phyloP scores from a whole-genome alignment of 2,113 vertebrate genomes.

The Agelaius phoeniceus region DNA sequence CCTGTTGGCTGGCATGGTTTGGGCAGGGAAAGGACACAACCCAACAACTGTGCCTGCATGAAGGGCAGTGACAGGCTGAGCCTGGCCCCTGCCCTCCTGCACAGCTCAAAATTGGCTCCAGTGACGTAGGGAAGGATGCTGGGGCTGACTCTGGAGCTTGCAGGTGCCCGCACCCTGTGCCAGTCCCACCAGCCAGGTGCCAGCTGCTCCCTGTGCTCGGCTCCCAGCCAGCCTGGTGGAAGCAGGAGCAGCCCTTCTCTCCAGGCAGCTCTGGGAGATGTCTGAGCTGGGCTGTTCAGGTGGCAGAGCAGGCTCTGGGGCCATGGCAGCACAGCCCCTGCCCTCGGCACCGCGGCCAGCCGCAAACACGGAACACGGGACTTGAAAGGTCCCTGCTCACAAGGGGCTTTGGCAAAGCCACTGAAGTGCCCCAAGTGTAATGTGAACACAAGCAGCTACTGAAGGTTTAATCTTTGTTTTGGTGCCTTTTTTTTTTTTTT shows the following conservation, averaged over 20 bases:
- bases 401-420: slow-evolving; percentile 1
- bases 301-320: neutral
- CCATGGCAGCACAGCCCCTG: neutral
- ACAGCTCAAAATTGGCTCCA: neutral
- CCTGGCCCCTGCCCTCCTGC: neutral
- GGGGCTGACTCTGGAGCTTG: accelerated
- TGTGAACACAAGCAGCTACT: neutral
- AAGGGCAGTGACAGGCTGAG: neutral
- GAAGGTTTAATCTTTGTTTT: slow-evolving; percentile 11
- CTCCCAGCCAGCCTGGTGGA: neutral
- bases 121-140: accelerated
- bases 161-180: neutral
- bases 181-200: neutral
- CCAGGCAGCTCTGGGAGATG: neutral
- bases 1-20: neutral
- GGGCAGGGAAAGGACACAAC: neutral
- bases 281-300: accelerated
- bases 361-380: neutral
- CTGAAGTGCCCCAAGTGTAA: neutral
- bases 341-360: neutral
- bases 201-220: accelerated
- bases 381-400: neutral
- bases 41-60: accelerated
- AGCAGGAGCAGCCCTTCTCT: neutral
- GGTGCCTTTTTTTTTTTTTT: neutral